Conservation (phyloP, 2,888 invertebrate genomes). For the Phengaris alcon region DNA sequence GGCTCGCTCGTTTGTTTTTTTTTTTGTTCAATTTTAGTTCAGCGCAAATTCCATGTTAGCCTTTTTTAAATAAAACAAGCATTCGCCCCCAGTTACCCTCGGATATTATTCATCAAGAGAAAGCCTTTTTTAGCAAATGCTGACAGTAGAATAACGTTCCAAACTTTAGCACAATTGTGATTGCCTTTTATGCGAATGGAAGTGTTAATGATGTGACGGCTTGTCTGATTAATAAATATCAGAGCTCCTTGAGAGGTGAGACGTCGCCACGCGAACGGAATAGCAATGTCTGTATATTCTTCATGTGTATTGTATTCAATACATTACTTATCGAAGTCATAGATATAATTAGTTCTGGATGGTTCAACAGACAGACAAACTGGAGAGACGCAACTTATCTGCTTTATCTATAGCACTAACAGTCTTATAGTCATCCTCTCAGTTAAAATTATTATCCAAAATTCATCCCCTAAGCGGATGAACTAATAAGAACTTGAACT, state of each 20-base stretch:
- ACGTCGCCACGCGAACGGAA: conserved; percentile 25
- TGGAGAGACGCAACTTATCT: too few relatives aligned
- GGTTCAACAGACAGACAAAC: background rate
- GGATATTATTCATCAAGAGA: too few relatives aligned
- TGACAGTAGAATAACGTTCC: background rate
- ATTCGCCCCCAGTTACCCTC: background rate
- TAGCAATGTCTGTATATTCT: conserved; percentile 17
- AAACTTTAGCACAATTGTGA: background rate
- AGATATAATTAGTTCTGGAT: conserved; percentile 13
- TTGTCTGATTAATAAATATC: conserved; percentile 21
- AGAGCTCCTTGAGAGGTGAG: conserved; percentile 25
- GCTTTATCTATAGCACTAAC: too few relatives aligned
- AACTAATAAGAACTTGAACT: too few relatives aligned
- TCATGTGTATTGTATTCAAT: background rate
- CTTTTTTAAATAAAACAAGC: background rate
- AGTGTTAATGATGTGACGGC: conserved; percentile 14
- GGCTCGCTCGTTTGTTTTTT: too few relatives aligned
- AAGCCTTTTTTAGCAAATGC: too few relatives aligned
- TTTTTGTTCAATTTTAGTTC: too few relatives aligned
- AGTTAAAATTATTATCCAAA: too few relatives aligned
- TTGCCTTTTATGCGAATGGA: background rate
- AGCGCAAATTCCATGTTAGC: too few relatives aligned
- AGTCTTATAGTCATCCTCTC: too few relatives aligned
- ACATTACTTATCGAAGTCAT: background rate
- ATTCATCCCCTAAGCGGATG: too few relatives aligned